Base-by-base conservation (phyloP, 2,888 invertebrate genomes). In the Philonicus albiceps region DNA sequence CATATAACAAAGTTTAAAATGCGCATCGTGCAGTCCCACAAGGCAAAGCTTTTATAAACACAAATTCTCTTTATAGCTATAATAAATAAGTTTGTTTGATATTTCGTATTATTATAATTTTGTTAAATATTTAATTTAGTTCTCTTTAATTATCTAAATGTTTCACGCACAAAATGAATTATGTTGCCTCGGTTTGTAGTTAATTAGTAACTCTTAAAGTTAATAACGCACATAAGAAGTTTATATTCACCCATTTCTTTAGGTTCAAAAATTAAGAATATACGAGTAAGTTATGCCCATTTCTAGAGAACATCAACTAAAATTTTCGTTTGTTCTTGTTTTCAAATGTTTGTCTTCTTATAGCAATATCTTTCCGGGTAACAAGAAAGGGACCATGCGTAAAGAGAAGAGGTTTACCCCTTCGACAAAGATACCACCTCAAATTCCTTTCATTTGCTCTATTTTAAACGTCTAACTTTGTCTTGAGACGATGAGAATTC, bases 291-390 rank as follows among this genome's bases (percentile, higher is more conserved):
- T 81, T 81, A 81, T 81, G 3, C 64, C 11, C 19, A 22, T 64
- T 64, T 64, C 8, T 6, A 22, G 11, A 55, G 37, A 81, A 64
- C 64, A 27, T 81, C 16, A 81, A 81, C 81, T 64, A 81, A 55
- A 22, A 49, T 43, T 11, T 34, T 13, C 78, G 78, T 30, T 78
- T 43, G 49, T 16, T 78, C 27, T 64, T 81, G 80, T 30, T 37
- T 78, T 30, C 78, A 78, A 43, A 80, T 55, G 81, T 81, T 81
- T 81, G 34, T 81, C 55, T 64, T 64, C 64, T 64, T 81, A 81
- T 81, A 53, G 81, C 81, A 55, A 81, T 55, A 19, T 34, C n/a
- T 64, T 81, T 81, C 13, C 19, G 81, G 13, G 30, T 8, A 80
- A 3, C 40, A 43, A 43, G 40, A 43, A 43, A 27, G 64, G 64